Evolutionary conservation across 2,888 invertebrate genomes (phyloP).

Genomic region (Peribatodes rhomboidaria): DNA sequence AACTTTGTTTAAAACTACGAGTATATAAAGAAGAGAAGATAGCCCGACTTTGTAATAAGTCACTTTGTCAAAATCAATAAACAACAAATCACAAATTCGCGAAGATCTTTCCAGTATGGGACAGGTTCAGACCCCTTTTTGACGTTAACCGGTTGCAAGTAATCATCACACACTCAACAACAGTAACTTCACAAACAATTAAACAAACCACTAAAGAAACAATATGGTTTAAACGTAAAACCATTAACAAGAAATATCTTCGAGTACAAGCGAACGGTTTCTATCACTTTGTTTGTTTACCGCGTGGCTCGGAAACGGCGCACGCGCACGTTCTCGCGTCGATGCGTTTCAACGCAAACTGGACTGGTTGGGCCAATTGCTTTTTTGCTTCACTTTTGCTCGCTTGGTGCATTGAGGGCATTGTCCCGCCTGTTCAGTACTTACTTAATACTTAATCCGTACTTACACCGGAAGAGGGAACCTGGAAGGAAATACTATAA

Average conservation of each 20-base stretch:
- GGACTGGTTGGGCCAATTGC: neutral
- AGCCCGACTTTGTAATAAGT: too few relatives aligned
- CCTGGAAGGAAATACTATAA: neutral
- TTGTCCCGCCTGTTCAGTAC: neutral
- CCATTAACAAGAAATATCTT: neutral
- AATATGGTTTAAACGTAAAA: neutral
- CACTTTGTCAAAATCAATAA: too few relatives aligned
- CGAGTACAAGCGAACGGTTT: neutral
- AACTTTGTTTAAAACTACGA: too few relatives aligned
- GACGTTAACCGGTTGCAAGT: too few relatives aligned
- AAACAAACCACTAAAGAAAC: conserved; percentile 3
- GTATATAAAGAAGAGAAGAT: too few relatives aligned
- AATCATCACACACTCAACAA: too few relatives aligned
- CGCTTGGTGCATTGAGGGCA: conserved; percentile 8
- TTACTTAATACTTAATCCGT: neutral
- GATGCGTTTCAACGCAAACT: conserved; percentile 11
- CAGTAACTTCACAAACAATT: too few relatives aligned
- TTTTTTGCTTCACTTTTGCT: neutral
- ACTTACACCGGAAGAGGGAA: neutral
- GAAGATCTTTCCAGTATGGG: too few relatives aligned
- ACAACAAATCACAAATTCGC: too few relatives aligned
- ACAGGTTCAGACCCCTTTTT: too few relatives aligned
- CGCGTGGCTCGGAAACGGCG: neutral
- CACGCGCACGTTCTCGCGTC: conserved; percentile 11
- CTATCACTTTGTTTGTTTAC: conserved; percentile 12